phyloP scores from a whole-genome alignment of 1,140 invertebrate genomes.

The Magallana gigas region DNA sequence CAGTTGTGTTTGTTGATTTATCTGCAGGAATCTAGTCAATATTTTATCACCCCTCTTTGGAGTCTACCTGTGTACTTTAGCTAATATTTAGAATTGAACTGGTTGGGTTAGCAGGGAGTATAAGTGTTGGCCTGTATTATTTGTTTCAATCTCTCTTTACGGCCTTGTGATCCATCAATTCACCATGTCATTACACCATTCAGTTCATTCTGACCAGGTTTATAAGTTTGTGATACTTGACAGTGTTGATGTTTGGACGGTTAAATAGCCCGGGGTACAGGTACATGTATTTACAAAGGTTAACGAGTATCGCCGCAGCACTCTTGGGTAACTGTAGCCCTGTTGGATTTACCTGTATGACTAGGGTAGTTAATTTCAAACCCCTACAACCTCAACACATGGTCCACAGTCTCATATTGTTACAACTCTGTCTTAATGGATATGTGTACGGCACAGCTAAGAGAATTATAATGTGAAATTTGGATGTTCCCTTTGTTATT shows the following conservation, averaged over 20 bases:
- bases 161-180: neutral
- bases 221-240: neutral
- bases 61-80: neutral
- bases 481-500: too few relatives aligned
- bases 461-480: too few relatives aligned
- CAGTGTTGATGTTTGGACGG: neutral
- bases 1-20: neutral
- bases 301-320: neutral
- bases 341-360: neutral
- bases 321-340: neutral
- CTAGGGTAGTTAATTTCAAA: too few relatives aligned
- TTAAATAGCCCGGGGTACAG: constrained; percentile 1
- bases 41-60: constrained; percentile 12
- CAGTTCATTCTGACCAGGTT: neutral
- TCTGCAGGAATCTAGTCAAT: neutral
- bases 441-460: too few relatives aligned
- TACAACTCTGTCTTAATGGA: too few relatives aligned
- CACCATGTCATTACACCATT: constrained; percentile 5
- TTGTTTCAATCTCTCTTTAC: neutral
- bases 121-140: neutral
- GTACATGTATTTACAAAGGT: neutral
- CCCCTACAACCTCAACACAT: too few relatives aligned
- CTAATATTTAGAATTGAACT: neutral
- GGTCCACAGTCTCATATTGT: too few relatives aligned
- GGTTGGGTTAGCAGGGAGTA: neutral